Conservation (phyloP, 2,113 vertebrate genomes). For the Oncorhynchus clarkii region DNA sequence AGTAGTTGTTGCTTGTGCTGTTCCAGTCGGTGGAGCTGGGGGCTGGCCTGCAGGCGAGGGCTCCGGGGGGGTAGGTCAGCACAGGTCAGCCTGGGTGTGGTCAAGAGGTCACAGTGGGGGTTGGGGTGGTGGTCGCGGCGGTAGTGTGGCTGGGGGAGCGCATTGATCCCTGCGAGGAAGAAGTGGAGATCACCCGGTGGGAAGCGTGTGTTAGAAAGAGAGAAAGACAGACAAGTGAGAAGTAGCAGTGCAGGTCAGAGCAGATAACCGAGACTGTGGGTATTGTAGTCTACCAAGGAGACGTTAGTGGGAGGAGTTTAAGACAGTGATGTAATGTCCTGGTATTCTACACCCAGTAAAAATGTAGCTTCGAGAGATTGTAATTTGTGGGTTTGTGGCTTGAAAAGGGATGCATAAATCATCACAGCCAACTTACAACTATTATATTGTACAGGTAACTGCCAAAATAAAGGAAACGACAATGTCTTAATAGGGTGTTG, state of each 20-base stretch:
- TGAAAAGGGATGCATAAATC: no score
- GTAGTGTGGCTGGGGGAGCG: constrained; percentile 45
- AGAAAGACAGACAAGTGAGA: constrained; percentile 40
- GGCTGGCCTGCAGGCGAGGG: constrained; percentile 47
- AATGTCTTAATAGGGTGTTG: no score
- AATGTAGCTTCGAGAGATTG: no score
- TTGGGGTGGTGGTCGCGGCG: constrained; percentile 44
- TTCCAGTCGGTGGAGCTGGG: constrained; percentile 72
- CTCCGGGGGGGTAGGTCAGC: constrained; percentile 66
- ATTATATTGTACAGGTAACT: no score
- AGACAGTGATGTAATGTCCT: constrained; percentile 7
- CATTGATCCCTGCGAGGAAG: constrained; percentile 56
- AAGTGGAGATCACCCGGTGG: constrained; percentile 52
- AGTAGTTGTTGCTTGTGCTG: constrained; percentile 70
- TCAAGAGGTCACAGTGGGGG: constrained; percentile 48
- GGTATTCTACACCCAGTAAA: background rate
- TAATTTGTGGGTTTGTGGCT: no score
- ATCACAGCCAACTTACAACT: no score
- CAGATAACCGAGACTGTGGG: constrained; percentile 23
- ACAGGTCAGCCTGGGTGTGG: constrained; percentile 49
- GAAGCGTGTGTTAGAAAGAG: constrained; percentile 42
- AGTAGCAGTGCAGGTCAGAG: constrained; percentile 51
- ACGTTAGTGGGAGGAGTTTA: constrained; percentile 15
- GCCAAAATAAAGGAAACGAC: no score
- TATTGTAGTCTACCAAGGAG: background rate